Base-by-base conservation (phyloP, 1,140 invertebrate species). In the Heliconius congener region DNA sequence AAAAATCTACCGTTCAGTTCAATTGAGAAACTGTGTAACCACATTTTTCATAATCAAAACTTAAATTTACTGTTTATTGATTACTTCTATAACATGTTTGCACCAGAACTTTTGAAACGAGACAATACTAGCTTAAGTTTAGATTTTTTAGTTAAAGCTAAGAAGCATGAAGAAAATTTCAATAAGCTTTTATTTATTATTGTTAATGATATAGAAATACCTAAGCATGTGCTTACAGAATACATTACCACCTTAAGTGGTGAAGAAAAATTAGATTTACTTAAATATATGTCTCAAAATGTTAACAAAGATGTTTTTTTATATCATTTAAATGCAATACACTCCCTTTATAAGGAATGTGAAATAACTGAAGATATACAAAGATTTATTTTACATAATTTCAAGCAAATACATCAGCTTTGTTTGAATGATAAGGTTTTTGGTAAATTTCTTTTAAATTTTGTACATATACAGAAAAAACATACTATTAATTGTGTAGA, bases 341-440 rank as follows among this genome's bases (percentile, higher is more conserved):
- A 81, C 4, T 77, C 73, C 23, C 76, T 86, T 2, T 93, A 93
- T 77, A 88, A 87, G 80, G 75, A 81, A 23, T 84, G 85, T 77
- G 73, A 78, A 5, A 91, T 90, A 73, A 82, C 79, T 42, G 74
- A 85, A 34, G 66, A 79, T 9, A 76, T 88, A 57, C 86, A 93
- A 74, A 80, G 75, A 8, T 88, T 81, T 37, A 82, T 91, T 60
- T 71, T 85, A 18, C 13, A 30, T n/a, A 66, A 30, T 66, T 23
- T 39, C 72, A 30, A 82, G 79, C 82, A 34, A 73, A 82, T 50
- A 74, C 81, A 30, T 77, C 16, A 77, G 5, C 11, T 39, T 19
- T 88, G 86, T 81, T 39, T 23, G 0, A 76, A 73, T 5, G 86
- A 93, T 66, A 89, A 85, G 39, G 86, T 85, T 19, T 93, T 86